Evolutionary conservation across 2,888 invertebrate genomes (phyloP).

Genomic region (Lissonota sp.): DNA sequence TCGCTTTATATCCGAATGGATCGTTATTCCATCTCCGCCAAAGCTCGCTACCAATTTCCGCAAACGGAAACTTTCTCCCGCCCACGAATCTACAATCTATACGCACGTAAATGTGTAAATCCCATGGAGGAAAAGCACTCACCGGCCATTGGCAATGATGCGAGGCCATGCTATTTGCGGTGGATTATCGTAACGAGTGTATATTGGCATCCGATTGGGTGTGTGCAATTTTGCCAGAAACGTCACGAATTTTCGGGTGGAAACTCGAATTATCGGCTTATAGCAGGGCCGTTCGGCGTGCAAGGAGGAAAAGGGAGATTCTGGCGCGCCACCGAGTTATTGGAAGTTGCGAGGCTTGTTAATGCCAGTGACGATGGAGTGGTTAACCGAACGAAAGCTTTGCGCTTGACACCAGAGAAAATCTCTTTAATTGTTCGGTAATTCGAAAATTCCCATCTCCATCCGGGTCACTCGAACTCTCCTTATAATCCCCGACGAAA

Average conservation of each 20-base stretch:
- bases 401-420: conserved; percentile 18
- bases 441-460: neutral
- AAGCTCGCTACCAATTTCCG: conserved; percentile 46
- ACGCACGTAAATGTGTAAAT: conserved; percentile 15
- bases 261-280: conserved; percentile 56
- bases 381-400: conserved; percentile 34
- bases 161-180: neutral
- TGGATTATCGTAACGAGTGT: conserved; percentile 44
- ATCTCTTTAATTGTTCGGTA: conserved; percentile 41
- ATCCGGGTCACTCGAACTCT: neutral
- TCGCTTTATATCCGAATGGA: conserved; percentile 20
- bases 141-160: neutral
- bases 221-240: conserved; percentile 26
- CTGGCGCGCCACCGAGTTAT: conserved; percentile 24
- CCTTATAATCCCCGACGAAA: neutral
- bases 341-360: conserved; percentile 48
- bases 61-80: conserved; percentile 17
- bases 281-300: conserved; percentile 10
- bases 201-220: conserved; percentile 20
- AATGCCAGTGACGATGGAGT: neutral
- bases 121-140: conserved; percentile 12
- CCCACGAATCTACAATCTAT: neutral
- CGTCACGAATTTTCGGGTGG: conserved; percentile 44
- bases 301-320: neutral
- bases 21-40: conserved; percentile 47